Conservation (phyloP, 2,113 vertebrate genomes). For the Rhinoderma darwinii region DNA sequence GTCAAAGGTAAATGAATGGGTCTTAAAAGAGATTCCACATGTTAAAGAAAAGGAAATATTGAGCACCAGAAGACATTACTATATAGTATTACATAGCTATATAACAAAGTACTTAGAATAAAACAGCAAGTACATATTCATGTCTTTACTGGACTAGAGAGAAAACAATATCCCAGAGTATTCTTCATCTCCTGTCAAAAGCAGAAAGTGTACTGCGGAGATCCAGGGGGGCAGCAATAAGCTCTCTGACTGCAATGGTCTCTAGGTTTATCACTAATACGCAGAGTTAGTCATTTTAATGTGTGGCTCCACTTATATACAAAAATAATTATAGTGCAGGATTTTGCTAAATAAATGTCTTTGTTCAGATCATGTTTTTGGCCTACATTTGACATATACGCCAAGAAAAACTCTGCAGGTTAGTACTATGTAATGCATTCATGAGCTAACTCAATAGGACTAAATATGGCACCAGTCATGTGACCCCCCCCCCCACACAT, state of each 20-base stretch:
- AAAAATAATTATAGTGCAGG: too few species aligned
- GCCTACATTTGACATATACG: too few species aligned
- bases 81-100: not conserved
- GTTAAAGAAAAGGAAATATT: not conserved
- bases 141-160: not conserved
- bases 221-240: not conserved
- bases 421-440: too few species aligned
- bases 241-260: not conserved
- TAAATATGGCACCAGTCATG: too few species aligned
- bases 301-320: too few species aligned
- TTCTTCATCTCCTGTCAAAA: not conserved
- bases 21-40: slow-evolving; percentile 1
- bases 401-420: too few species aligned
- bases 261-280: not conserved
- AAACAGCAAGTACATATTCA: not conserved
- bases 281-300: too few species aligned
- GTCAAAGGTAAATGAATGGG: not conserved
- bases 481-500: too few species aligned
- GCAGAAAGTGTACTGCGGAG: not conserved
- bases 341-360: too few species aligned
- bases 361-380: too few species aligned
- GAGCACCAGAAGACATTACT: not conserved
- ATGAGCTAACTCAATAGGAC: too few species aligned
- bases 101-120: not conserved
- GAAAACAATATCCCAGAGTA: not conserved